These are phyloP conservation scores for Gorsachius magnificus DNA, from an alignment of 2,797 vertebrate genomes.

Conservation along the genomic window DNA sequence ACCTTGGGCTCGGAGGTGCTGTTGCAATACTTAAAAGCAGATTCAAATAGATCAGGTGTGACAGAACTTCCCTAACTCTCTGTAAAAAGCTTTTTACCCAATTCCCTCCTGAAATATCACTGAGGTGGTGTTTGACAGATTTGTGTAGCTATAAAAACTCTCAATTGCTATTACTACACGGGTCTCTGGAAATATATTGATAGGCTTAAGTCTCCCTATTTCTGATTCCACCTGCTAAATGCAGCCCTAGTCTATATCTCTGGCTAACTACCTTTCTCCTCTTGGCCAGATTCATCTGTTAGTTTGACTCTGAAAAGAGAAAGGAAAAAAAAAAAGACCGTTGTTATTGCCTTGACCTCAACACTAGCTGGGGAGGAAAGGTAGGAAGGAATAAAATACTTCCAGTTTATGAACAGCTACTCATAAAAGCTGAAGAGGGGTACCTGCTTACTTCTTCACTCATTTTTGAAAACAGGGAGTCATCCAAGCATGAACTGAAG, in stretches of 20 bases:
- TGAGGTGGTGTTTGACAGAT: constrained; percentile 13
- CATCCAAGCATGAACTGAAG: neutral
- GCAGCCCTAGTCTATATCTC: neutral
- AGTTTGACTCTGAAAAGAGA: neutral
- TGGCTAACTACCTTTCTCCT: neutral
- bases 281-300: neutral
- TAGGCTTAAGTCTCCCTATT: neutral
- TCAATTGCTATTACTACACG: constrained; percentile 1
- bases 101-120: neutral
- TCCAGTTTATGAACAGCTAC: neutral
- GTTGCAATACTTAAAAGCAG: neutral
- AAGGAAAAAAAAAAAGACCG: no score
- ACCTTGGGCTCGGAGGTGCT: neutral
- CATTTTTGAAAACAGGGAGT: neutral
- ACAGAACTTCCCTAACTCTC: neutral
- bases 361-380: neutral
- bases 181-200: neutral
- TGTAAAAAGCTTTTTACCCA: constrained; percentile 23
- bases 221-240: neutral
- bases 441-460: neutral
- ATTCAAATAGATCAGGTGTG: neutral
- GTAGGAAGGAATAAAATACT: neutral
- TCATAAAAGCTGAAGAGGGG: neutral
- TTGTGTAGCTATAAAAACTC: constrained; percentile 40
- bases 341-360: neutral